phyloP scores from a whole-genome alignment of 2,888 invertebrate genomes.

The Amaurobius ferox region DNA sequence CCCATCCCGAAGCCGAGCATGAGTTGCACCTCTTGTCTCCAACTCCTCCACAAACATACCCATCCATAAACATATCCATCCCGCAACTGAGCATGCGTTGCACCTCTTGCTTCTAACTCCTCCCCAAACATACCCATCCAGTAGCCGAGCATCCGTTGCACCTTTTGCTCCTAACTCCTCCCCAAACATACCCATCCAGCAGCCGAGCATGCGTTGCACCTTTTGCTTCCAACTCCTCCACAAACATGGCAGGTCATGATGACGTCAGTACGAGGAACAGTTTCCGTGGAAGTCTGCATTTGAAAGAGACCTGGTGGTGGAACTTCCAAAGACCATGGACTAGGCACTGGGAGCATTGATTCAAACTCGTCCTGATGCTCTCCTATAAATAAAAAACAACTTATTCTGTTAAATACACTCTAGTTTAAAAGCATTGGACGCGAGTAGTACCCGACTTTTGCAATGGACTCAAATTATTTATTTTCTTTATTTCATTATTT shows the following conservation, averaged over 20 bases:
- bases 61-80: slow-evolving; percentile 79
- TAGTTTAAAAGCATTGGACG: too few relatives aligned
- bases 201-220: slow-evolving; percentile 78
- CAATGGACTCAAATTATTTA: too few relatives aligned
- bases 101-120: too few relatives aligned
- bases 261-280: slow-evolving; percentile 80
- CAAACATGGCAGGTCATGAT: slow-evolving; percentile 79
- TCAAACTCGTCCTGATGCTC: slow-evolving; percentile 78
- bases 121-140: too few relatives aligned
- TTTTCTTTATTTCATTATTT: too few relatives aligned
- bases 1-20: slow-evolving; percentile 79
- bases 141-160: too few relatives aligned
- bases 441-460: too few relatives aligned
- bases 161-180: too few relatives aligned
- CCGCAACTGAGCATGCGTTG: too few relatives aligned
- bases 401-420: too few relatives aligned
- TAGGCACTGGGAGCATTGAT: slow-evolving; percentile 76
- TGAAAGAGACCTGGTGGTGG: slow-evolving; percentile 77
- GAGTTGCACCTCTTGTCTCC: slow-evolving; percentile 77
- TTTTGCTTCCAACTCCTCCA: slow-evolving; percentile 77
- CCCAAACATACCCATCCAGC: slow-evolving; percentile 79
- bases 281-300: slow-evolving; percentile 78
- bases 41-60: slow-evolving; percentile 78
- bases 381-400: slow-evolving; percentile 74
- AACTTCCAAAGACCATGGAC: slow-evolving; percentile 79